Base-by-base conservation (phyloP, 2,888 invertebrate species). In the Drosophila neoperkinsi region DNA sequence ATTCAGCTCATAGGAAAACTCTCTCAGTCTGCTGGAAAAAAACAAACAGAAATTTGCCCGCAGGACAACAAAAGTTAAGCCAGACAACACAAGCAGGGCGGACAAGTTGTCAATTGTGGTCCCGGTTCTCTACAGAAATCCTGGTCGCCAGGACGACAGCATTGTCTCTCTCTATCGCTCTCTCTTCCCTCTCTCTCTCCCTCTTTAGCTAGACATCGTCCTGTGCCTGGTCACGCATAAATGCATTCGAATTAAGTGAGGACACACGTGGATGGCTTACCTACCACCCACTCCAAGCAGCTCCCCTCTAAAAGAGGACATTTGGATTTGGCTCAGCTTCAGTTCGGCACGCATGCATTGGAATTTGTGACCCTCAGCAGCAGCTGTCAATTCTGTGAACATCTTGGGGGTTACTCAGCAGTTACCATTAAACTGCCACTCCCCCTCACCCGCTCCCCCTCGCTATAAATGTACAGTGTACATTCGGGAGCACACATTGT, bases 41-140 rank as follows among this genome's bases (percentile, higher is more conserved):
- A 63, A 46, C 31, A 71, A 51, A 49, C 60, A 73, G 55, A 61
- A 74, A 76, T 16, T 31, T 74, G 79, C 82, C 91, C 85, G 88
- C 88, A 90, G 91, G 88, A 82, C 75, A 77, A 74, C 91, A 85
- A 84, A 91, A 90, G 90, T 90, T 90, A 90, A 90, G 81, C 91
- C 91, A 78, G 80, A 88, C 77, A 65, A 86, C 58, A 63, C 56
- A 38, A 71, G 74, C 61, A 28, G 61, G 59, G 51, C 55, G 62
- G 34, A 70, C 53, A 64, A 71, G 73, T 88, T 90, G 87, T 87
- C 85, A 83, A 71, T 75, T 75, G 70, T 53, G 63, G 43, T 69
- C 56, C 28, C 34, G 49, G 25, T 25, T 46, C 30, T 43, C 61
- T 63, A 51, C 50, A 66, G 59, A 56, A 49, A 53, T 57, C 62